phyloP scores from a whole-genome alignment of 2,888 invertebrate species.

The Pollenia labialis region DNA sequence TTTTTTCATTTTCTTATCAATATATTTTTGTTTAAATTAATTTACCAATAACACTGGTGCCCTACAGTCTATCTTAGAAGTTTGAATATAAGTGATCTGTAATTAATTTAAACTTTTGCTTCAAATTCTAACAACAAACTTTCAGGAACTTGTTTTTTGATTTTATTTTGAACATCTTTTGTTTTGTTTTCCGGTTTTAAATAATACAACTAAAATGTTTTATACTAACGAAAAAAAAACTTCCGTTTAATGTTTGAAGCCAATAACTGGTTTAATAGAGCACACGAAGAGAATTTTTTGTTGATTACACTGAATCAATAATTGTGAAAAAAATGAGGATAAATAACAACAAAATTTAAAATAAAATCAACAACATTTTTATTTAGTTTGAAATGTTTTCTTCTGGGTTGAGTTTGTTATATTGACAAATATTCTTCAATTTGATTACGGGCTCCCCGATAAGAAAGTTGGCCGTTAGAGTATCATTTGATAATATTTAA shows the following conservation, averaged over 20 bases:
- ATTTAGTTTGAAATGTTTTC: too few species aligned
- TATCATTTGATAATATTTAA: too few species aligned
- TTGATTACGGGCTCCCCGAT: too few species aligned
- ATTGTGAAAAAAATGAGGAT: too few species aligned
- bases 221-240: not conserved
- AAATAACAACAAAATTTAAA: too few species aligned
- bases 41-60: not conserved
- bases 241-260: conserved; percentile 9
- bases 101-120: not conserved
- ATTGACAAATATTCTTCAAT: too few species aligned
- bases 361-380: too few species aligned
- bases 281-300: conserved; percentile 2
- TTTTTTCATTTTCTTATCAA: conserved; percentile 10
- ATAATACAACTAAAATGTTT: not conserved
- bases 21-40: conserved; percentile 4
- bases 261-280: conserved; percentile 25
- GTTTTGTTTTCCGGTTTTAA: not conserved
- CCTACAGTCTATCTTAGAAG: not conserved
- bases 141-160: conserved; percentile 22
- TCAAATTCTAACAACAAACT: not conserved
- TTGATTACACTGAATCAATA: too few species aligned
- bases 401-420: too few species aligned
- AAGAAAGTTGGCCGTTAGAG: too few species aligned
- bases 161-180: conserved; percentile 9
- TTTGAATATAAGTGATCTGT: not conserved